phyloP scores from a whole-genome alignment of 1,140 invertebrate species.

The Hyles euphorbiae region DNA sequence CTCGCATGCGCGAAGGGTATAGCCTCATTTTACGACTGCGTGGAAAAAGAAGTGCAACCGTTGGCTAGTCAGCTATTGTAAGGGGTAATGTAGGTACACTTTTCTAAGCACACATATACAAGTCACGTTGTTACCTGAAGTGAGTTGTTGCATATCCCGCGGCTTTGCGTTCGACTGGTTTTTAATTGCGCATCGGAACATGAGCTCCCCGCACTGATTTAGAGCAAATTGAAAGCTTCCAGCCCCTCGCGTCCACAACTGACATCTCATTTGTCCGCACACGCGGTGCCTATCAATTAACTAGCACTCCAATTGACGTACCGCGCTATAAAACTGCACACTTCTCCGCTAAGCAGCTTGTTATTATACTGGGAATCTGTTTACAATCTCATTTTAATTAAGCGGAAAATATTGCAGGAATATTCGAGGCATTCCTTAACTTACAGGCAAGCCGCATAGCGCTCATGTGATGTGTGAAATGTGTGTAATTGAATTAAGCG shows the following conservation, averaged over 20 bases:
- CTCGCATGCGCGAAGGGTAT: too few relatives aligned
- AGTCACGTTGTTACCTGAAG: background rate
- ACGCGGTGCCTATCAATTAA: constrained; percentile 49
- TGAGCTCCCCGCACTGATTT: constrained; percentile 45
- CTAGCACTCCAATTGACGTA: constrained; percentile 36
- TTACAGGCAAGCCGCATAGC: constrained; percentile 10
- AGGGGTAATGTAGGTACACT: too few relatives aligned
- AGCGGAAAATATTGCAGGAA: constrained; percentile 23
- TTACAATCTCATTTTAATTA: constrained; percentile 31
- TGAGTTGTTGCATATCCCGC: constrained; percentile 26
- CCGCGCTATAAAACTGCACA: constrained; percentile 30
- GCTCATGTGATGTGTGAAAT: constrained; percentile 20
- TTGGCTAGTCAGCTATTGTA: too few relatives aligned
- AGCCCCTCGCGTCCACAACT: constrained; percentile 27
- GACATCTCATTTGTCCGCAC: constrained; percentile 40
- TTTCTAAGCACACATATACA: too few relatives aligned
- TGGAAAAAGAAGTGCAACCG: too few relatives aligned
- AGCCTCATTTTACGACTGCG: too few relatives aligned
- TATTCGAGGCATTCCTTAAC: constrained; percentile 25
- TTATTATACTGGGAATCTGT: constrained; percentile 31
- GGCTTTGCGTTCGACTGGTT: constrained; percentile 38
- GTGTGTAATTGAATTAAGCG: constrained; percentile 32
- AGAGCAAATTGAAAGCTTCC: constrained; percentile 54
- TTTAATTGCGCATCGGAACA: constrained; percentile 43
- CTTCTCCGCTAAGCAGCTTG: constrained; percentile 28